Evolutionary conservation across 2,113 vertebrate species (phyloP), one percentile per base, ranked within the genome.

Genomic region (Vulpes lagopus): DNA sequence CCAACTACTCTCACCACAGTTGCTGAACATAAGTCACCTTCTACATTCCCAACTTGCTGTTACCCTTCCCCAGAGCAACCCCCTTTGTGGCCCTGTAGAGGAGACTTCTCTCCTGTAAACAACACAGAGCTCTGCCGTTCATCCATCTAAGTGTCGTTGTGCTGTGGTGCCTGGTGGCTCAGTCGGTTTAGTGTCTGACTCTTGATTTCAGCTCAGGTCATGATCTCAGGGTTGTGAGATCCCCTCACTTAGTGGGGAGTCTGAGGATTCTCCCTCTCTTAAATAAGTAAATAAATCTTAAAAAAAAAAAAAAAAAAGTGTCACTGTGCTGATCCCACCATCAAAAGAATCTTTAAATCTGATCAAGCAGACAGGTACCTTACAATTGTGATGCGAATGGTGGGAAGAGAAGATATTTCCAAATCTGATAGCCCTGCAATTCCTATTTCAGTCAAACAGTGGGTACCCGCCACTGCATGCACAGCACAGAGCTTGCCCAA

Each of bases 81-180:
- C 8, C 0, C 53, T 17, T 1, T 30, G 43, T 32, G 62, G 62
- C 23, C 3, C 19, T 10, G 0, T 5, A 5, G 67, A 9, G 32
- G 7, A n/a, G 38, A 22, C 9, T 51, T 92, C 89, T 82, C 19
- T 38, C 30, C 78, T 69, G 11, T 78, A 90, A 81, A 6, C 51
- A 86, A 59, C 35, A 64, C 17, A 30, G 8, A 57, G 2, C 35
- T 78, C 79, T 73, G 22, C n/a, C 43, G 91, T 55, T 27, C 20
- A 22, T 22, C 49, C n/a, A 15, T 27, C 12, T 32, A 55, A 43
- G 1, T 35, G 8, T 53, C 27, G 25, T 0, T 32, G 32, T 27
- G 4, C 5, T 17, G 4, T 60, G 23, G 65, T 1, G 7, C 30
- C 32, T 69, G 65, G 16, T 69, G 32, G 3, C 16, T 69, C 65